Conservation (phyloP, 2,113 vertebrate genomes). For the Aramus guarauna region DNA sequence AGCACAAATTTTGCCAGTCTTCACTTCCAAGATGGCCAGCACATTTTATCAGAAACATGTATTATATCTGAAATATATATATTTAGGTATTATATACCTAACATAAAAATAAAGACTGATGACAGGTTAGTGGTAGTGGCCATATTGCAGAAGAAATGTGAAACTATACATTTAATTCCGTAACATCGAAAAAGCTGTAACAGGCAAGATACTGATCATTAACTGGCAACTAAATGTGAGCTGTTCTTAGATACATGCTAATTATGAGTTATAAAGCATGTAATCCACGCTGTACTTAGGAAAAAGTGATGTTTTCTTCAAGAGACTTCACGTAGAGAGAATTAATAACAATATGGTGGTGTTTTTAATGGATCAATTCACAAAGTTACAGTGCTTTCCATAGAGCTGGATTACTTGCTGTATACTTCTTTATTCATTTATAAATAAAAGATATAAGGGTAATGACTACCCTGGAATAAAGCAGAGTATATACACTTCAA, state of each 20-base stretch:
- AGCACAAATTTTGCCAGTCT: neutral
- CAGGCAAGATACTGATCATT: neutral
- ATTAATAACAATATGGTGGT: neutral
- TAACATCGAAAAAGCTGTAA: neutral
- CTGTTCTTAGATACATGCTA: neutral
- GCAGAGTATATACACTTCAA: neutral
- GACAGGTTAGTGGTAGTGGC: neutral
- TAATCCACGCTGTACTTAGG: neutral
- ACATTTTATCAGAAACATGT: neutral
- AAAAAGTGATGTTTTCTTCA: neutral
- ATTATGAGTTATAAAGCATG: neutral
- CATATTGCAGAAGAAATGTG: neutral
- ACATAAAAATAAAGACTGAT: neutral
- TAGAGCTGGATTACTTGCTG: neutral
- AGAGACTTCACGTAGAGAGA: neutral
- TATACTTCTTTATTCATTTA: neutral
- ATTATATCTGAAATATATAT: neutral
- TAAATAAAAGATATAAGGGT: neutral
- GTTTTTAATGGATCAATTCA: neutral
- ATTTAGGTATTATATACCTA: neutral
- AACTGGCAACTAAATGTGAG: neutral
- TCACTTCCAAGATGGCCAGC: neutral
- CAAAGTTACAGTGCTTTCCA: neutral
- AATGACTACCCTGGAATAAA: neutral
- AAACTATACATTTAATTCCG: neutral